Evolutionary conservation across 2,888 invertebrate species (phyloP).

Genomic region (Hipparchia semele): DNA sequence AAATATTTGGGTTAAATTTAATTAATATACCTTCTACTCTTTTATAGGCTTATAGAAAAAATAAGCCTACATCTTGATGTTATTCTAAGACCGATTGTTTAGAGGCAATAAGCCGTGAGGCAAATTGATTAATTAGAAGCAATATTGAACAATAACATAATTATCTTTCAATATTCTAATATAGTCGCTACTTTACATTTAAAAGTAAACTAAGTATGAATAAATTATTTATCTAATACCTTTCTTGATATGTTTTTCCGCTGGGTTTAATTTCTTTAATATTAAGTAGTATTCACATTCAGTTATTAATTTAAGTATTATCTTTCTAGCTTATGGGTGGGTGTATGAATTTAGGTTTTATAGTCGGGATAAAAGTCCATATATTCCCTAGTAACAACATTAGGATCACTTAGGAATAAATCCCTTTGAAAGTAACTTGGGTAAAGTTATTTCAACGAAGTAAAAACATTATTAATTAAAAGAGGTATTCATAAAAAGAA

Average conservation of each 20-base stretch:
- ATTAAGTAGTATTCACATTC: neutral
- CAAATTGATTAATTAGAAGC: conserved; percentile 20
- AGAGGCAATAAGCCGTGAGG: conserved; percentile 25
- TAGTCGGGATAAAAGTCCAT: no score
- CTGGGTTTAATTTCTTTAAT: neutral
- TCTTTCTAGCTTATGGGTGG: neutral
- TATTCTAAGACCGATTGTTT: conserved; percentile 61
- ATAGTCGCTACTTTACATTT: conserved; percentile 5
- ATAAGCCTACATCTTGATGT: conserved; percentile 43
- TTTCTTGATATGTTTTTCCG: conserved; percentile 4
- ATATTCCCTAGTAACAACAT: no score
- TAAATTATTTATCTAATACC: conserved; percentile 15
- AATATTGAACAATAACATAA: conserved; percentile 24
- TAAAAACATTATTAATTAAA: conserved; percentile 24
- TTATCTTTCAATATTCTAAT: conserved; percentile 28
- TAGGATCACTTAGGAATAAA: no score
- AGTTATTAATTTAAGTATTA: conserved; percentile 7
- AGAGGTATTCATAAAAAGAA: conserved; percentile 45
- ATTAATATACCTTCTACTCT: neutral
- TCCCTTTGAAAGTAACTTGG: conserved; percentile 2
- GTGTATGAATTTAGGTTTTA: no score
- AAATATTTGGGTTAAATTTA: neutral
- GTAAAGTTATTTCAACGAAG: neutral
- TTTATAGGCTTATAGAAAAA: neutral
- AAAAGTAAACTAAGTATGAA: neutral